Conservation (phyloP, 2,113 vertebrate genomes). For the Phrynocephalus versicolor region DNA sequence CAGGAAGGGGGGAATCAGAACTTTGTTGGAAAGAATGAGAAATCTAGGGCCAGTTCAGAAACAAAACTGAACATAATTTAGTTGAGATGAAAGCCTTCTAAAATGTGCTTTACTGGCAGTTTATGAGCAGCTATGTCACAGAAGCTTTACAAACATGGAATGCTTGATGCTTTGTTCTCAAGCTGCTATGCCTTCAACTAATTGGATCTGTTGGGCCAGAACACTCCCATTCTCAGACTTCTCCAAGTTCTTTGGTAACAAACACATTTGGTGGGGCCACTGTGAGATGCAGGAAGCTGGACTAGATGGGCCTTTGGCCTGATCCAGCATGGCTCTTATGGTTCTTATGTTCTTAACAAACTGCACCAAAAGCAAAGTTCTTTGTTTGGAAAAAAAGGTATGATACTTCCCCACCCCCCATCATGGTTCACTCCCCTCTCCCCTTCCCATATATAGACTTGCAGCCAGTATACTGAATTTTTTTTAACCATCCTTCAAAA, state of each 20-base stretch:
- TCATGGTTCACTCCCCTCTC: too few relatives aligned
- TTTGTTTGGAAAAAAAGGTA: not conserved
- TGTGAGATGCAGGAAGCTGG: too few relatives aligned
- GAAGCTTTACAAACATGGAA: not conserved
- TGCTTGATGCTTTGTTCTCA: not conserved
- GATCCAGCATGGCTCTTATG: too few relatives aligned
- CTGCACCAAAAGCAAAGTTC: not conserved
- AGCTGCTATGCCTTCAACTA: not conserved
- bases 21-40: slow-evolving; percentile 56
- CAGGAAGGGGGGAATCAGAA: slow-evolving; percentile 42
- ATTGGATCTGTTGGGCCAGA: not conserved
- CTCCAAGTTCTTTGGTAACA: not conserved
- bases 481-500: not conserved
- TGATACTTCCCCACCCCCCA: too few relatives aligned
- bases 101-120: slow-evolving; percentile 38
- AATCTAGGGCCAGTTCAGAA: slow-evolving; percentile 45
- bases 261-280: too few relatives aligned
- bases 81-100: slow-evolving; percentile 39
- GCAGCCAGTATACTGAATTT: not conserved
- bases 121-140: slow-evolving; percentile 44
- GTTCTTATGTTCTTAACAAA: too few relatives aligned
- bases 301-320: too few relatives aligned
- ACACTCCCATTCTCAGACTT: not conserved
- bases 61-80: slow-evolving; percentile 48
- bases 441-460: not conserved